Evolutionary conservation across 2,888 invertebrate genomes (phyloP), one percentile per base, ranked within the genome.

Genomic region (Ernsta delagoae): DNA sequence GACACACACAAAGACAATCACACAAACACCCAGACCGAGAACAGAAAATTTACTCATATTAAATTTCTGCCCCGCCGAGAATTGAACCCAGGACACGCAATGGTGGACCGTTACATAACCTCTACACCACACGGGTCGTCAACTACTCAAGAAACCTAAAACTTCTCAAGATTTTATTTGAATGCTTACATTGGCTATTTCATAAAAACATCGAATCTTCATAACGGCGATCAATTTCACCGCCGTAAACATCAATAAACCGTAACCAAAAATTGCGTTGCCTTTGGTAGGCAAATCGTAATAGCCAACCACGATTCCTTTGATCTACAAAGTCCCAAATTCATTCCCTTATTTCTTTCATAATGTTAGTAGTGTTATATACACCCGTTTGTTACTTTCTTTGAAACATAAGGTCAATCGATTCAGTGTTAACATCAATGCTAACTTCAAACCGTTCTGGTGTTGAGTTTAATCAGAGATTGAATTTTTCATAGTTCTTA

Each of bases 261-360:
- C 45, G n/a, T 45, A n/a, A 45, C 45, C 45, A 5, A 45, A 45
- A n/a, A 45, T 45, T 41, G 3, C 9, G 11, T 45, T 4, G 3
- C 45, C 45, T 11, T 45, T n/a, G 45, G 45, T 3, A 45, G 45
- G 45, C 45, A 45, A 45, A 45, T 45, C 45, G 45, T 45, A 45
- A 48, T 12, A 48, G 12, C 48, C 9, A 12, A 48, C 48, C 48
- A 6, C 45, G n/a, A 12, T 6, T 48, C 12, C 48, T 48, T 48
- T 48, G 48, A 48, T 48, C 48, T 48, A 48, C 45, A 45, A 45
- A 45, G 48, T 48, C 12, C 16, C 48, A 48, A 48, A 12, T 48
- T 12, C 12, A n/a, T 16, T 48, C 48, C 48, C 6, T 48, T 48
- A 12, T n/a, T 16, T 2, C 48, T 9, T 48, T 48, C 7, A 12